These are phyloP conservation scores for Drosophila infuscata DNA, from an alignment of 2,888 invertebrate genomes.

Conservation along the genomic window DNA sequence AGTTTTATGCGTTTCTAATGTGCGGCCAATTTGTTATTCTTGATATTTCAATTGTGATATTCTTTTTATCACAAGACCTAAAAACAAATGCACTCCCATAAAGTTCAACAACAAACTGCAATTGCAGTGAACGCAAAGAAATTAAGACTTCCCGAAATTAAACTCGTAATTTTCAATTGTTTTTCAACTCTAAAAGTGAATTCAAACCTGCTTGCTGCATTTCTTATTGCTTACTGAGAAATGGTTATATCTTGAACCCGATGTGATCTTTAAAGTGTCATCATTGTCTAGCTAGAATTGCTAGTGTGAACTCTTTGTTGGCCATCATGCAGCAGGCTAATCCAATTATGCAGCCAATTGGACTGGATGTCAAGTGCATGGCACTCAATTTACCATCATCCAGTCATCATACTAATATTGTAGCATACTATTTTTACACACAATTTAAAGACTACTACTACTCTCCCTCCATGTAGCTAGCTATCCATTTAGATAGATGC, in stretches of 20 bases:
- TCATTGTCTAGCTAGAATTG: neutral
- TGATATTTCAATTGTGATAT: conserved; percentile 68
- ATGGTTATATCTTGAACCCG: conserved; percentile 17
- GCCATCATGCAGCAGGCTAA: conserved; percentile 42
- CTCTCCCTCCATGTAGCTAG: neutral
- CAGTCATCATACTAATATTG: conserved; percentile 19
- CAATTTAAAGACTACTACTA: neutral
- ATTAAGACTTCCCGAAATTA: neutral
- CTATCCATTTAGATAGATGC: conserved; percentile 14
- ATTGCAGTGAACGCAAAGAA: neutral
- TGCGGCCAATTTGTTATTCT: conserved; percentile 64
- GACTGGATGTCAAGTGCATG: conserved; percentile 67
- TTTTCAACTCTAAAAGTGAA: neutral
- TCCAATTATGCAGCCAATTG: conserved; percentile 68
- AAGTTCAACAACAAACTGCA: conserved; percentile 7
- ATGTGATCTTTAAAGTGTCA: conserved; percentile 26
- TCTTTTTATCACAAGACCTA: conserved; percentile 17
- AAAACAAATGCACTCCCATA: conserved; percentile 1
- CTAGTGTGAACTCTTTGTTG: conserved; percentile 9
- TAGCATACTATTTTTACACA: conserved; percentile 52
- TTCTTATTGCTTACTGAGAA: conserved; percentile 5
- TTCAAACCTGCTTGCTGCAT: neutral
- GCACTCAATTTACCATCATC: conserved; percentile 44
- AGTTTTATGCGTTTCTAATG: conserved; percentile 78
- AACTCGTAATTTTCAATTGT: neutral